phyloP scores from a whole-genome alignment of 1,140 invertebrate species.

The Atta cephalotes region DNA sequence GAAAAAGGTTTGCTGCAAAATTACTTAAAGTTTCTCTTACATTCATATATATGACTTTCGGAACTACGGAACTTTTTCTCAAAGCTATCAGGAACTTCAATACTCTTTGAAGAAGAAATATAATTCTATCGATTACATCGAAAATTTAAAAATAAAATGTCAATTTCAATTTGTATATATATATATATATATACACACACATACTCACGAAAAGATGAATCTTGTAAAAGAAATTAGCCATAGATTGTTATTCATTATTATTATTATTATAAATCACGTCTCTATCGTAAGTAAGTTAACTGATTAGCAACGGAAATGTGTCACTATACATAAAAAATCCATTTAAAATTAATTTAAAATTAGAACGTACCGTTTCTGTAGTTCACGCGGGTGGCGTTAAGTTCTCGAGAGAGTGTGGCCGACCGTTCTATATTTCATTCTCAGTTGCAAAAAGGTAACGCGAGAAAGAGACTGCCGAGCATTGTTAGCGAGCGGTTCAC shows the following conservation, averaged over 20 bases:
- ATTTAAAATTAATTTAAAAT: slow-evolving; percentile 18
- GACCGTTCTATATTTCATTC: slow-evolving; percentile 62
- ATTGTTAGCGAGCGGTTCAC: slow-evolving; percentile 65
- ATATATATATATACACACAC: no score
- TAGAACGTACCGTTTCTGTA: slow-evolving; percentile 28
- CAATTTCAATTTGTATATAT: not conserved
- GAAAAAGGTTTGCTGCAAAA: slow-evolving; percentile 13
- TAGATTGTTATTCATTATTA: slow-evolving; percentile 32
- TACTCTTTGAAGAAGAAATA: not conserved
- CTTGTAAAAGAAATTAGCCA: slow-evolving; percentile 4
- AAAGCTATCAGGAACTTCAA: not conserved
- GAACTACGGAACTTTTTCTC: not conserved
- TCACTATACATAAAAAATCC: slow-evolving; percentile 43
- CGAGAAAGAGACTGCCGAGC: slow-evolving; percentile 62
- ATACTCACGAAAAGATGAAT: slow-evolving; percentile 13
- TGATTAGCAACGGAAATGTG: slow-evolving; percentile 22
- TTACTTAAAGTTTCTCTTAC: not conserved
- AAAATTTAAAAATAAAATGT: not conserved
- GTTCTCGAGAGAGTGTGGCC: slow-evolving; percentile 38
- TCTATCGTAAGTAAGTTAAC: slow-evolving; percentile 4
- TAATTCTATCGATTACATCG: slow-evolving; percentile 8
- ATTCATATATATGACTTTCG: not conserved
- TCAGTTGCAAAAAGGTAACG: slow-evolving; percentile 61
- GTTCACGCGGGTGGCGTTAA: slow-evolving; percentile 24
- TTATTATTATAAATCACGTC: slow-evolving; percentile 34